Evolutionary conservation across 2,888 invertebrate species (phyloP).

Genomic region (Helobdella robusta): DNA sequence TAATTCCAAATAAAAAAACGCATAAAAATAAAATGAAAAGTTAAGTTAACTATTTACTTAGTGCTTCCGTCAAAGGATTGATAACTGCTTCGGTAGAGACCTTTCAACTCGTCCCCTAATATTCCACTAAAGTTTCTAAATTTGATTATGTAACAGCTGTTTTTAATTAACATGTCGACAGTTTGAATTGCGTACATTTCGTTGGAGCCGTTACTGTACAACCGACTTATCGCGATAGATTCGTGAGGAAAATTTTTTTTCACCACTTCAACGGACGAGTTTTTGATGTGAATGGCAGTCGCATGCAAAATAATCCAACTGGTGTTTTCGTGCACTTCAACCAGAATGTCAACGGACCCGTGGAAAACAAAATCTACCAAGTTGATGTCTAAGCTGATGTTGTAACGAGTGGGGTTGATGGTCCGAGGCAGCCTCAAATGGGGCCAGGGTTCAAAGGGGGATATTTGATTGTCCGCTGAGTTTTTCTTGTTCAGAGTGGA

Average conservation of each 20-base stretch:
- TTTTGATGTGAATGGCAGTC: constrained; percentile 27
- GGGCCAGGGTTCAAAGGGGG: constrained; percentile 32
- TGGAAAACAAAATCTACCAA: constrained; percentile 32
- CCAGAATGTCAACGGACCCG: constrained; percentile 32
- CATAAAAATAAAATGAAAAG: no score
- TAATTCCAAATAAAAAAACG: background rate
- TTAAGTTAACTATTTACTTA: constrained; percentile 24
- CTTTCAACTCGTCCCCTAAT: constrained; percentile 33
- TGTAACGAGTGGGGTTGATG: constrained; percentile 33
- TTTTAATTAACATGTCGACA: constrained; percentile 23
- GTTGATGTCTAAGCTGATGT: constrained; percentile 31
- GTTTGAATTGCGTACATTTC: constrained; percentile 34
- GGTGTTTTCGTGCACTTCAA: constrained; percentile 21
- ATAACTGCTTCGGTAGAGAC: constrained; percentile 35
- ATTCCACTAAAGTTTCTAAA: constrained; percentile 31
- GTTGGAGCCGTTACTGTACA: constrained; percentile 21
- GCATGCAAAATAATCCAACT: constrained; percentile 33
- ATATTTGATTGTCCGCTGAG: no score
- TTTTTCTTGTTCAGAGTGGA: no score
- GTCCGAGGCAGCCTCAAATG: constrained; percentile 32
- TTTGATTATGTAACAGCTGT: constrained; percentile 26
- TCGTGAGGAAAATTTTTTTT: background rate
- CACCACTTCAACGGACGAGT: no score
- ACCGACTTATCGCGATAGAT: background rate
- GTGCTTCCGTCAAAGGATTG: constrained; percentile 30